These are phyloP conservation scores for Myzus persicae DNA, from an alignment of 1,140 invertebrate genomes.

Conservation along the genomic window DNA sequence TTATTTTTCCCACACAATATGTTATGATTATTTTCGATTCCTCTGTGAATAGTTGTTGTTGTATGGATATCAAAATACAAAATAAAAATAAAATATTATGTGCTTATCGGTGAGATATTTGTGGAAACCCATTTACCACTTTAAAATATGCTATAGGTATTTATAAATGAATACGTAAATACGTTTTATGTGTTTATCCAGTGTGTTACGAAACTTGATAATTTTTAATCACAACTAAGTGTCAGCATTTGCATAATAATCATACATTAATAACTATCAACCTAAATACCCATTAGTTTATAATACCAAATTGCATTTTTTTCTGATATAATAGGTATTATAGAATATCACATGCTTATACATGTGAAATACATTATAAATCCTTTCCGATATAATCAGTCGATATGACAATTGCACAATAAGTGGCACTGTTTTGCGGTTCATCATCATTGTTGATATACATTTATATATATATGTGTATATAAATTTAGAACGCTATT, in stretches of 20 bases:
- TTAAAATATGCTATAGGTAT: not conserved
- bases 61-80: not conserved
- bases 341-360: too few relatives aligned
- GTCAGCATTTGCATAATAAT: not conserved
- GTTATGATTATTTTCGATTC: not conserved
- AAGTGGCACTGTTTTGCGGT: not conserved
- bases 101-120: not conserved
- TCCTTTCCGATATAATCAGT: not conserved
- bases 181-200: not conserved
- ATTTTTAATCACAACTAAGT: not conserved
- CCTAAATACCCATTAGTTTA: not conserved
- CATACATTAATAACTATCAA: not conserved
- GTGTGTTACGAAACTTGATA: not conserved
- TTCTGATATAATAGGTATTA: too few relatives aligned
- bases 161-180: not conserved
- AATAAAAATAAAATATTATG: not conserved
- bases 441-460: too few relatives aligned
- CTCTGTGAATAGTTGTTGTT: not conserved
- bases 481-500: too few relatives aligned
- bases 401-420: not conserved
- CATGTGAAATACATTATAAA: too few relatives aligned
- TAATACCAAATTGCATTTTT: not conserved
- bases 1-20: not conserved
- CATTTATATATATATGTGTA: too few relatives aligned
- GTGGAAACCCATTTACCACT: not conserved